These are phyloP conservation scores for Mycalesis mineus DNA, from an alignment of 2,888 invertebrate species.

Conservation along the genomic window DNA sequence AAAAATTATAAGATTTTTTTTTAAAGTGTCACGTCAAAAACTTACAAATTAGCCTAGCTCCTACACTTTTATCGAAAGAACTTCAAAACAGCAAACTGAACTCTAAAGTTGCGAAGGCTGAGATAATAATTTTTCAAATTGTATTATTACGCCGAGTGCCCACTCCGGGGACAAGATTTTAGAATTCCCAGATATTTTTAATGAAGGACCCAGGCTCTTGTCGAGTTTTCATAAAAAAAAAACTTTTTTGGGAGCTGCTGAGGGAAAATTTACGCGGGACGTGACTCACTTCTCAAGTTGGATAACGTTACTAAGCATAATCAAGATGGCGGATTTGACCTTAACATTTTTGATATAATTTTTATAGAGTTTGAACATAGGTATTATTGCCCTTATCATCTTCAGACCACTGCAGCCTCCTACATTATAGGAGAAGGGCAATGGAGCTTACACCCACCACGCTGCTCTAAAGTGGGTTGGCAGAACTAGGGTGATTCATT, in stretches of 20 bases:
- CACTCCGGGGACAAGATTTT: slow-evolving; percentile 31
- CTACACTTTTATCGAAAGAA: background rate
- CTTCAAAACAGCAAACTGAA: slow-evolving; percentile 17
- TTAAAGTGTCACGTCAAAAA: too few species aligned
- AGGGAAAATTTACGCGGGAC: slow-evolving; percentile 23
- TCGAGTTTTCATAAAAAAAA: slow-evolving; percentile 37
- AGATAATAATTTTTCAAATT: slow-evolving; percentile 49
- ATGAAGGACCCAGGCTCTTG: slow-evolving; percentile 40
- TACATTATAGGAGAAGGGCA: too few species aligned
- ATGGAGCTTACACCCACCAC: too few species aligned
- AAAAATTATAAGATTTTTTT: too few species aligned
- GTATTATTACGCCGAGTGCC: slow-evolving; percentile 43
- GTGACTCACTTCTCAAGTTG: slow-evolving; percentile 21
- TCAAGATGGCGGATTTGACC: slow-evolving; percentile 7
- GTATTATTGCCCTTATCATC: too few species aligned
- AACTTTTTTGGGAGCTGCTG: slow-evolving; percentile 20
- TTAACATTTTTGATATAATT: too few species aligned
- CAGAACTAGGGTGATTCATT: too few species aligned
- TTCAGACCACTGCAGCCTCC: too few species aligned
- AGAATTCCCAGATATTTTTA: slow-evolving; percentile 42
- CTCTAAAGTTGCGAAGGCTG: slow-evolving; percentile 23
- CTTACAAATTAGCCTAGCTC: background rate
- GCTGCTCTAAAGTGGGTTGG: too few species aligned
- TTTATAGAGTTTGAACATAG: too few species aligned
- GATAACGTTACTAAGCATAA: slow-evolving; percentile 15